Percentiles rank a stretch among this genome's conserved stretches.
phyloP scores from a whole-genome alignment of 1,140 invertebrate genomes.

The Drosophila guanche region DNA sequence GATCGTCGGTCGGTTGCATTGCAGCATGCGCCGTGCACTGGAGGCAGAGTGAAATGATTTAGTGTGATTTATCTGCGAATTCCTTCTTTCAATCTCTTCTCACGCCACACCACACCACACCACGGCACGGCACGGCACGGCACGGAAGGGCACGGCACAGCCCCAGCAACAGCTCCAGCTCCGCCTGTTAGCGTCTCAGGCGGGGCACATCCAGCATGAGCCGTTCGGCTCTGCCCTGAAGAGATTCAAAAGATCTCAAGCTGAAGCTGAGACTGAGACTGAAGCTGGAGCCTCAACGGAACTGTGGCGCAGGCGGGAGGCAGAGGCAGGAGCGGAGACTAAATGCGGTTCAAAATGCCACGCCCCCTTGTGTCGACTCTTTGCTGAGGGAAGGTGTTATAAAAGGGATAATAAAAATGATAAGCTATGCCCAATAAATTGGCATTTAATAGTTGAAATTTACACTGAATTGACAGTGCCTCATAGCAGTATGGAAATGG shows the following conservation, averaged over 20 bases:
- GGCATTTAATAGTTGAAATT: conserved; percentile 82
- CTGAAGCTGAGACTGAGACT: not conserved
- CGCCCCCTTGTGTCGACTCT: conserved; percentile 8
- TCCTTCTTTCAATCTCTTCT: conserved; percentile 80
- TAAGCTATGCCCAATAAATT: conserved; percentile 80
- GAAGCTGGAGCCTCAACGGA: not conserved
- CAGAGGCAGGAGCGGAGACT: not conserved
- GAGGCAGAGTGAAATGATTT: conserved; percentile 75
- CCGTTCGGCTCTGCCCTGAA: not conserved
- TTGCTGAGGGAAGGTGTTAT: conserved; percentile 63
- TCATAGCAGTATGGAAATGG: conserved; percentile 32
- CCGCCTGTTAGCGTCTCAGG: not conserved
- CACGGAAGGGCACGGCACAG: no score
- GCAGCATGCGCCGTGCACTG: conserved; percentile 68
- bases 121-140: no score
- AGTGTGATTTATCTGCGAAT: conserved; percentile 82
- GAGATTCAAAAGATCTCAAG: not conserved
- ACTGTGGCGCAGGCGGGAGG: no score
- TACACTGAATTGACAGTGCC: conserved; percentile 75
- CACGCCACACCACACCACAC: conserved; percentile 51
- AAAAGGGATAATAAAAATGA: conserved; percentile 80
- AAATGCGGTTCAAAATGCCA: conserved; percentile 28
- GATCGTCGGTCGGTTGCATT: conserved; percentile 42
- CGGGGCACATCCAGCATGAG: not conserved
- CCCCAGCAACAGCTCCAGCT: no score